Evolutionary conservation across 2,888 invertebrate genomes (phyloP), one percentile per base, ranked within the genome.

Genomic region (Philonicus albiceps): DNA sequence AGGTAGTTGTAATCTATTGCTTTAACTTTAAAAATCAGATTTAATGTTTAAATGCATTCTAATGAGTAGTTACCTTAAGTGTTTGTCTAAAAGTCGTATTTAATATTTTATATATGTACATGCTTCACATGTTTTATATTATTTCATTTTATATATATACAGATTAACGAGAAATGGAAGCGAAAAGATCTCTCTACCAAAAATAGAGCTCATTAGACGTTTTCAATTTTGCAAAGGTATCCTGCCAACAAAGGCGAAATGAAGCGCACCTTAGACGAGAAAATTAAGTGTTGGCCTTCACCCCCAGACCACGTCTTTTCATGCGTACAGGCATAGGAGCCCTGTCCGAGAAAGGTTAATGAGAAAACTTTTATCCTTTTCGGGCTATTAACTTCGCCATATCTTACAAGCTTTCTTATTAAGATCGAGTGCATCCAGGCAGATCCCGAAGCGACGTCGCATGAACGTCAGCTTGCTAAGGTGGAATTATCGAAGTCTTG

Each of bases 351-450:
- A 84, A 84, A 89, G 89, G 90, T 90, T 91, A 91, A 91, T 91
- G 91, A 91, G 91, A 91, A 91, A 91, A 91, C 90, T 91, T 91
- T 90, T 89, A 88, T 90, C 89, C 89, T 89, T 89, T 89, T 90
- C 90, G 89, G 90, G 90, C 40, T 84, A 84, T 73, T 84, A 84
- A 84, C 84, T 73, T 73, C 72, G 27, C 84, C 72, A 72, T 73
- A 73, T 73, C 84, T 73, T 74, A 73, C 72, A 72, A 86, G 86
- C 72, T 81, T 86, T 72, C 86, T 86, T 86, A 86, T 86, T 86
- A 86, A 86, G 81, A 86, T 86, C 78, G 81, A 86, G 80, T 86
- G 86, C 86, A 86, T 81, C 74, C 37, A 72, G 72, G 72, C 81
- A 80, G 73, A 81, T 86, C 73, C 74, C 13, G 27, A 27, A 80